Base-by-base conservation (phyloP, 2,888 invertebrate genomes). In the Cosmia trapezina region DNA sequence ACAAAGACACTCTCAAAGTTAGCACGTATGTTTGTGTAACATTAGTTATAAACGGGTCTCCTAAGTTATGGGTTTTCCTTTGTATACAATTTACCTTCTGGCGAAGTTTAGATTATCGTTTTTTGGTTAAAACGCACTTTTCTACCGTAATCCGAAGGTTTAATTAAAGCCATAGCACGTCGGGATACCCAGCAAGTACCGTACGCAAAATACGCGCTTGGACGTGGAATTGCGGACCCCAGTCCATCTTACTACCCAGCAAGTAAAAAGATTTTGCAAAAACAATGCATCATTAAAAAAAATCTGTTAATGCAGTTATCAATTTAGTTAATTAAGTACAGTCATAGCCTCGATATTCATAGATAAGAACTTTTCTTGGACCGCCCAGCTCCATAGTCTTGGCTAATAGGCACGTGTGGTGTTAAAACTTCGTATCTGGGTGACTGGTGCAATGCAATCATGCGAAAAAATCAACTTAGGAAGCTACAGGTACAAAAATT, bases 21-120 rank as follows among this genome's bases (percentile, higher is more conserved):
- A 51, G 8, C n/a, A n/a, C 22, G 54, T 49, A 51, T 68, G 56
- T 73, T 73, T 62, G 61, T 51, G 28, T 68, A 49, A 19, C 17
- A 49, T 56, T 51, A 22, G 62, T 69, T 62, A 43, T 45, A 33
- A 61, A 56, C 47, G 60, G 8, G 22, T 47, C 11, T n/a, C 45
- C 4, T 14, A 49, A 56, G n/a, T 62, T 54, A 56, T 43, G 47
- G 6, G 69, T n/a, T 51, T 17, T 67, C 57, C 28, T 43, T 68
- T 68, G 49, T 57, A 28, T 41, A 12, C 9, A 6, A 45, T 43
- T 51, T 41, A 65, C 17, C n/a, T 65, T 70, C n/a, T 33, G 43
- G 14, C 28, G 28, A 43, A 43, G 9, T 61, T 37, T 0, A 37
- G 12, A 59, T 7, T 33, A 57, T 37, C 37, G 37, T 37, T 12